phyloP scores from a whole-genome alignment of 2,113 vertebrate species.

The Festucalex cinctus region DNA sequence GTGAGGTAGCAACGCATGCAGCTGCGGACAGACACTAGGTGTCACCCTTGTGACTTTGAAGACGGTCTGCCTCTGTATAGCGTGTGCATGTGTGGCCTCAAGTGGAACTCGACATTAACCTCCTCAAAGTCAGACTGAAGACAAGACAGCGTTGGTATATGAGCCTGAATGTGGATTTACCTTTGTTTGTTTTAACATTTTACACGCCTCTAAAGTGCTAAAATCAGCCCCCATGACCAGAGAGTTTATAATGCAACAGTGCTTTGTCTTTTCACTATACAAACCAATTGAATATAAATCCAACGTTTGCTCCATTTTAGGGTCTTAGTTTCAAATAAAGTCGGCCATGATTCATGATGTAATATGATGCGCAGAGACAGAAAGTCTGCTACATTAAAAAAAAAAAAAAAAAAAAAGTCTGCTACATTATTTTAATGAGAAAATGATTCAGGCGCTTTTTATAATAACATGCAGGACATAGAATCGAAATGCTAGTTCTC shows the following conservation, averaged over 20 bases:
- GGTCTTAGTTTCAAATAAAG: neutral
- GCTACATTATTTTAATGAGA: neutral
- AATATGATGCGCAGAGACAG: no score
- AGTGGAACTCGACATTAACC: conserved; percentile 2
- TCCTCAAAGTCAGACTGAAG: conserved; percentile 5
- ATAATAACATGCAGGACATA: neutral
- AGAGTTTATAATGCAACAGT: neutral
- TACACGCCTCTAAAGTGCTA: neutral
- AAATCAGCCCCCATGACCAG: neutral
- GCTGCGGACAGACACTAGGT: conserved; percentile 74
- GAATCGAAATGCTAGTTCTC: neutral
- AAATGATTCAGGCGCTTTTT: neutral
- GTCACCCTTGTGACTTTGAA: conserved; percentile 79
- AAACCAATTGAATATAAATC: neutral
- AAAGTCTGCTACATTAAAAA: no score
- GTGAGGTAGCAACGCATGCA: conserved; percentile 19
- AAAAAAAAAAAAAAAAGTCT: no score
- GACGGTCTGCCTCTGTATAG: conserved; percentile 33
- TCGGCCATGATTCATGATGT: neutral
- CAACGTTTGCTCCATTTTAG: neutral
- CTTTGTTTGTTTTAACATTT: neutral
- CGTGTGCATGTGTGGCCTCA: conserved; percentile 14
- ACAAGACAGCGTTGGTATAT: neutral
- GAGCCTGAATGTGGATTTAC: neutral
- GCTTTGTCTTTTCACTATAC: neutral